Percentiles rank a stretch among this genome's conserved stretches.
These are phyloP conservation scores for Camelus dromedarius DNA, from an alignment of 2,113 vertebrate genomes.

Conservation along the genomic window DNA sequence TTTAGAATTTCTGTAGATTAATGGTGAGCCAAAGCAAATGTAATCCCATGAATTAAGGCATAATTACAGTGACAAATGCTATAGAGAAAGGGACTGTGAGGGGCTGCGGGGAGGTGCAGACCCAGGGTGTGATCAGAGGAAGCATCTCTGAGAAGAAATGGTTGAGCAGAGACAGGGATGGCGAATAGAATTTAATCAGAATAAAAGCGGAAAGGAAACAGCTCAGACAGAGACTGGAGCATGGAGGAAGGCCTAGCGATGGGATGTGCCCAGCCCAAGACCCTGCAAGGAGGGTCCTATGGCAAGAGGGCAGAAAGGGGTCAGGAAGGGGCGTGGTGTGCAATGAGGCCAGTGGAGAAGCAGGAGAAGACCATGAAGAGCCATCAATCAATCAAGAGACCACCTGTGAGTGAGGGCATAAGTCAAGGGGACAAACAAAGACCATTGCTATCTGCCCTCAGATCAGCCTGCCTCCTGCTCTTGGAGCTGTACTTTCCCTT, in stretches of 20 bases:
- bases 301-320: not conserved
- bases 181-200: not conserved
- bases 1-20: not conserved
- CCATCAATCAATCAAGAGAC: too few relatives aligned
- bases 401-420: too few relatives aligned
- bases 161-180: not conserved
- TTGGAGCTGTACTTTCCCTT: too few relatives aligned
- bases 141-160: not conserved
- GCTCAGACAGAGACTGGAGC: not conserved
- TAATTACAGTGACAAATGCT: not conserved
- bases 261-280: not conserved
- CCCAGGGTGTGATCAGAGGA: not conserved
- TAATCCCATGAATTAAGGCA: constrained; percentile 7
- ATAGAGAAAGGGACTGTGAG: not conserved
- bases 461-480: too few relatives aligned
- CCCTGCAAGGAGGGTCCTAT: not conserved
- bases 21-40: not conserved
- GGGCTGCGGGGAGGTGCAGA: not conserved
- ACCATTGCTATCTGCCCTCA: too few relatives aligned
- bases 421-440: too few relatives aligned
- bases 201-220: not conserved
- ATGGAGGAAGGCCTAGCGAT: not conserved
- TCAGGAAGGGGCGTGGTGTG: not conserved
- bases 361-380: not conserved
- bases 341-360: not conserved